phyloP scores from a whole-genome alignment of 2,113 vertebrate species.

The Aleadryas rufinucha region DNA sequence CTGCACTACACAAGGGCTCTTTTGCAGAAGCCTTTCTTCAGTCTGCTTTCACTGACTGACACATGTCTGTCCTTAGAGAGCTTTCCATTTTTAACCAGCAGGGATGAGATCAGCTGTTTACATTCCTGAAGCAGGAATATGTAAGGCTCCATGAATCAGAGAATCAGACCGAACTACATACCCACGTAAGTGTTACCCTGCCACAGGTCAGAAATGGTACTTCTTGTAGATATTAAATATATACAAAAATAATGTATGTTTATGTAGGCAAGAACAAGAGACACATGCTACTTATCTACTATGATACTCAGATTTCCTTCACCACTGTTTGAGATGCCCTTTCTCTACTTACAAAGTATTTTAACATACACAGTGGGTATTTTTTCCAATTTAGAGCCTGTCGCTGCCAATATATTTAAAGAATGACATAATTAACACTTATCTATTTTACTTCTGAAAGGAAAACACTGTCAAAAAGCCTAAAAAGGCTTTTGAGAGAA shows the following conservation, averaged over 20 bases:
- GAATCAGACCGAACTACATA: neutral
- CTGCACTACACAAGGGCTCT: neutral
- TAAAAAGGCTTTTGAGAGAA: neutral
- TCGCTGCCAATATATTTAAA: neutral
- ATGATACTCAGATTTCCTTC: neutral
- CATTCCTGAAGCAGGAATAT: neutral
- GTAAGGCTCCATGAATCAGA: neutral
- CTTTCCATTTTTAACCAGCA: neutral
- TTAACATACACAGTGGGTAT: neutral
- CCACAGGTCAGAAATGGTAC: neutral
- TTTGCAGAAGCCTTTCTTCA: neutral
- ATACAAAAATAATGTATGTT: neutral
- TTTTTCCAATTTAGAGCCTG: neutral
- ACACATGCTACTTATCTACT: neutral
- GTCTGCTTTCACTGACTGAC: neutral
- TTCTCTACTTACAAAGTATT: neutral
- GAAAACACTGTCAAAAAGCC: neutral
- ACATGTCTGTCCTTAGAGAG: neutral
- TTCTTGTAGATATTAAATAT: neutral
- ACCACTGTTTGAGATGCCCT: neutral
- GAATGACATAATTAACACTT: neutral
- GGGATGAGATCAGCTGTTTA: neutral
- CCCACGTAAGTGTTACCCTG: neutral
- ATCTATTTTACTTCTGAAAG: neutral
- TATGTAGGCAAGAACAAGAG: neutral